Evolutionary conservation across 2,797 vertebrate genomes (phyloP).

Genomic region (Poeciliopsis presidionis): DNA sequence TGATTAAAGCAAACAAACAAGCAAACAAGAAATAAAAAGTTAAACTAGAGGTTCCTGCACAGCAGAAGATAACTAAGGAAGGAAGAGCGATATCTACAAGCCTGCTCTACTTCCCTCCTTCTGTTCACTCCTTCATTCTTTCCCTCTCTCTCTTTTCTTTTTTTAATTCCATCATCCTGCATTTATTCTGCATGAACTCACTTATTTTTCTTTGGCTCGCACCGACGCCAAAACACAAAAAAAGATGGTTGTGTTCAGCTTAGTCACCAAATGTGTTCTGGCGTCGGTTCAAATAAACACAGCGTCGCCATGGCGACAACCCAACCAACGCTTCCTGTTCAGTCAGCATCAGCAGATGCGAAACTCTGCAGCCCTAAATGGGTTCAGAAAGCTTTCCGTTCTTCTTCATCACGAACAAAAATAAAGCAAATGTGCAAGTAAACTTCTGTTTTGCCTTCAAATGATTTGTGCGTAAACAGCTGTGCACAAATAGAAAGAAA

Average conservation of each 20-base stretch:
- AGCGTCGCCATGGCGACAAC: conserved; percentile 44
- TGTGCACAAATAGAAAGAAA: conserved; percentile 8
- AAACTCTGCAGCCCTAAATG: conserved; percentile 6
- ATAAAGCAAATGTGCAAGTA: conserved; percentile 5
- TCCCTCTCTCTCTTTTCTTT: background rate
- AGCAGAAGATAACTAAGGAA: conserved; percentile 87
- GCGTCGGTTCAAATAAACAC: conserved; percentile 56
- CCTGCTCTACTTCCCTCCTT: conserved; percentile 56
- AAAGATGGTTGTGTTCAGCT: conserved; percentile 23
- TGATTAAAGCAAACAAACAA: conserved; percentile 53
- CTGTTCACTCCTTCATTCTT: background rate
- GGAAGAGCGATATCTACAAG: conserved; percentile 40
- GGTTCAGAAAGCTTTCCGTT: conserved; percentile 26
- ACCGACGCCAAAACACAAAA: conserved; percentile 17
- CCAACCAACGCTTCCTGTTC: conserved; percentile 67
- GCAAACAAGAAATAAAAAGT: conserved; percentile 62
- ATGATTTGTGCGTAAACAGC: background rate
- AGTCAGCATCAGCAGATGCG: conserved; percentile 50
- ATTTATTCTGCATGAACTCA: background rate
- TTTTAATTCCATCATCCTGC: background rate
- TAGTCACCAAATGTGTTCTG: conserved; percentile 45
- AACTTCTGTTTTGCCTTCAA: background rate
- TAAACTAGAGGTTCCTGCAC: conserved; percentile 86
- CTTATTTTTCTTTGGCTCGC: conserved; percentile 18
- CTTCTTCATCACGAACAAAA: conserved; percentile 13